Evolutionary conservation across 2,113 vertebrate genomes (phyloP).

Genomic region (Salvator merianae): DNA sequence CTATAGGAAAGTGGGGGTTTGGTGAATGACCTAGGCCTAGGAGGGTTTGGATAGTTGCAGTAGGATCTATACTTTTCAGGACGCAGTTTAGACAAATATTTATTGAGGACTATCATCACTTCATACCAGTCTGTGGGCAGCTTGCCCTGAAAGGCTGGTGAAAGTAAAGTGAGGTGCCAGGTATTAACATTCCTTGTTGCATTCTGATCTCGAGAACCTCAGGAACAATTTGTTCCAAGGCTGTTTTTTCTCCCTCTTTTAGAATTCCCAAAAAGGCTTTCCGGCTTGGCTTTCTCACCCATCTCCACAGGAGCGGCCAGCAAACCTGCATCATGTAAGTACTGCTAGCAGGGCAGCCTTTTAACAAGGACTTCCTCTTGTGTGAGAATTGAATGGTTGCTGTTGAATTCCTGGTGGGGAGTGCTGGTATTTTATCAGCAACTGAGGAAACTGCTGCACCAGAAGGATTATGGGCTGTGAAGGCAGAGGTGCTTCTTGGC

Average conservation of each 20-base stretch:
- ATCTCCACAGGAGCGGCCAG: constrained; percentile 76
- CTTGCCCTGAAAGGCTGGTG: not conserved
- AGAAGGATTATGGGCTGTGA: no score
- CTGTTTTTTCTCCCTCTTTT: constrained; percentile 21
- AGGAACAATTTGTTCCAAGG: not conserved
- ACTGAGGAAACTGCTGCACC: not conserved
- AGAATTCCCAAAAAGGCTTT: constrained; percentile 85
- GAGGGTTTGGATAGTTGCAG: not conserved
- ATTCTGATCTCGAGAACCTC: not conserved
- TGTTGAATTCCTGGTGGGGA: not conserved
- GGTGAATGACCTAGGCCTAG: not conserved
- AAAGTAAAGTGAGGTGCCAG: not conserved
- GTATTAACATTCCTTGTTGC: not conserved
- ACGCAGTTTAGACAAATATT: not conserved
- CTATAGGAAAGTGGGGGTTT: no score
- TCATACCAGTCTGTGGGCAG: not conserved
- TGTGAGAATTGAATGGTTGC: not conserved
- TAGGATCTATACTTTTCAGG: not conserved
- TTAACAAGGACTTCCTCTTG: not conserved
- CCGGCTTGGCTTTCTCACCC: constrained; percentile 87
- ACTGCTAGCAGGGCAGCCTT: not conserved
- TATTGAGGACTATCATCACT: not conserved
- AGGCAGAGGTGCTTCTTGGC: no score
- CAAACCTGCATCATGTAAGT: constrained; percentile 77
- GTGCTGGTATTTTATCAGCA: not conserved